Percentiles rank a stretch among this genome's conserved stretches.
These are phyloP conservation scores for Knipowitschia caucasica DNA, from an alignment of 2,797 vertebrate species.

Conservation along the genomic window DNA sequence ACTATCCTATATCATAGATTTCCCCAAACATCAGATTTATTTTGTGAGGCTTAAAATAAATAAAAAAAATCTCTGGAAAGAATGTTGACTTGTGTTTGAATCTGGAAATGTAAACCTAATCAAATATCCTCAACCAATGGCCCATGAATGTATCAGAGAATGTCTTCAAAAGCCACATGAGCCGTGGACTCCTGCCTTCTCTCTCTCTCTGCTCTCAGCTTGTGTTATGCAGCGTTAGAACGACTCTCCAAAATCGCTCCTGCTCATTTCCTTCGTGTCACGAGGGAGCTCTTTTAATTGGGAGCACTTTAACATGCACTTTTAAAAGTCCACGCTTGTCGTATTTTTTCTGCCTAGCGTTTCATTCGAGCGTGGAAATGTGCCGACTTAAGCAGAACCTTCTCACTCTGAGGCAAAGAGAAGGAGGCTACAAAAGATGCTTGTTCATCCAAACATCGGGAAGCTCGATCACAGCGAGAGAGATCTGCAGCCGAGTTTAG, in stretches of 20 bases:
- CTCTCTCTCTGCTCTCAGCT: neutral
- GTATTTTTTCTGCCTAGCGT: conserved; percentile 24
- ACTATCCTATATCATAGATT: no score
- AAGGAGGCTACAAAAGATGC: conserved; percentile 52
- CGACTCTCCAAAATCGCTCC: conserved; percentile 12
- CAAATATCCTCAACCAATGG: no score
- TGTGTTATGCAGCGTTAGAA: conserved; percentile 8
- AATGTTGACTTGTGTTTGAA: no score
- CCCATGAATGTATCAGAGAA: no score
- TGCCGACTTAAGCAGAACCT: conserved; percentile 62
- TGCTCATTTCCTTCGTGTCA: conserved; percentile 39
- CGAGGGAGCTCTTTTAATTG: conserved; percentile 52
- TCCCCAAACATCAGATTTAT: no score
- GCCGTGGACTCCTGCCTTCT: neutral
- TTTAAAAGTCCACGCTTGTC: conserved; percentile 36
- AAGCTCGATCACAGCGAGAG: no score
- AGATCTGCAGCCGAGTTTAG: conserved; percentile 26
- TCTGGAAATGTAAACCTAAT: no score
- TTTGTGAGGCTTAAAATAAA: no score
- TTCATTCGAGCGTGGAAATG: conserved; percentile 36
- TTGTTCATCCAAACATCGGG: conserved; percentile 59
- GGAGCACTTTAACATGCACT: conserved; percentile 48
- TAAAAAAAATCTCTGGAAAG: no score
- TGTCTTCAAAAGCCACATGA: no score
- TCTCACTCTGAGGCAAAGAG: conserved; percentile 26